Evolutionary conservation across 2,888 invertebrate genomes (phyloP).

Genomic region (Volucella inflata): DNA sequence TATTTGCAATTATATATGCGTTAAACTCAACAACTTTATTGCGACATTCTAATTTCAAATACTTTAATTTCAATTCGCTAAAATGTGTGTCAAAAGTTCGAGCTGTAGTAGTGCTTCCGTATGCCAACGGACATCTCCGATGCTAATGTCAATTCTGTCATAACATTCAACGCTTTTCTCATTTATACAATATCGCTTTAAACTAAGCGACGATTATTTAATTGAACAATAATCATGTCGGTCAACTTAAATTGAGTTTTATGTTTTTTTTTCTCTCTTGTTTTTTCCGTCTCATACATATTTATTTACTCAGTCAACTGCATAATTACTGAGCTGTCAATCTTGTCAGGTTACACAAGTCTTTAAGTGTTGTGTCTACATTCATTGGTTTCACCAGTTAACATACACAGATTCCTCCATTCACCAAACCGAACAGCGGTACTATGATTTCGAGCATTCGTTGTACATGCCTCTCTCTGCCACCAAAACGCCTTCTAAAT

Average conservation of each 20-base stretch:
- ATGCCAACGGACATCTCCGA: no score
- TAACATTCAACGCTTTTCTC: not conserved
- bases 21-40: no score
- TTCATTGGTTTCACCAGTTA: slow-evolving; percentile 6
- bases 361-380: slow-evolving; percentile 52
- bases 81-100: no score
- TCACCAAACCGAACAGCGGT: slow-evolving; percentile 18
- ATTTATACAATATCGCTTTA: slow-evolving; percentile 35
- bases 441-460: not conserved
- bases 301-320: slow-evolving; percentile 26
- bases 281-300: slow-evolving; percentile 12
- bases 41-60: no score
- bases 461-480: not conserved
- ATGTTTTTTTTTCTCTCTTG: not conserved
- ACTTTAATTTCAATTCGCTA: no score
- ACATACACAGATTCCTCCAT: slow-evolving; percentile 25
- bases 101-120: not conserved
- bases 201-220: slow-evolving; percentile 44
- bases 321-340: slow-evolving; percentile 67
- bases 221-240: slow-evolving; percentile 57
- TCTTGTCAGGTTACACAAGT: slow-evolving; percentile 57
- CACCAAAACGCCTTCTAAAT: slow-evolving; percentile 3
- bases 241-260: not conserved
- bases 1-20: no score
- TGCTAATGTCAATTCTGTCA: not conserved